Base-by-base conservation (phyloP, 2,888 invertebrate genomes). In the Acleris laterana region DNA sequence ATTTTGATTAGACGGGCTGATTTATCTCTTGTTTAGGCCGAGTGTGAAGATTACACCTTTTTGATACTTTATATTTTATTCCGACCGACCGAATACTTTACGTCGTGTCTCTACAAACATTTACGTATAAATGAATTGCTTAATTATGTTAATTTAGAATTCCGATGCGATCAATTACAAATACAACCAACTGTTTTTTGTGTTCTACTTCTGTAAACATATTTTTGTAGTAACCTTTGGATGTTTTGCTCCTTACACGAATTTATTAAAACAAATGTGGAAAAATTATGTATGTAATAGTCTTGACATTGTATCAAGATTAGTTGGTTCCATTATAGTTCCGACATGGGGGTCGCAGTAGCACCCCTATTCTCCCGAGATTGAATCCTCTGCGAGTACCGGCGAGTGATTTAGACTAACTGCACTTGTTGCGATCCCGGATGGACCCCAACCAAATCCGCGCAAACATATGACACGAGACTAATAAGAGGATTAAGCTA, bases 1-100 rank as follows among this genome's bases (percentile, higher is more conserved):
- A 82, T 90, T 92, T 90, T 91, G 91, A 92, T 92, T 89, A 84
- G 89, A 88, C 86, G 83, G 82, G 83, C 86, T 90, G 92, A 92
- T 91, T 92, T 92, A 92, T 92, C 84, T 87, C 87, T 86, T 89
- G 87, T 90, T 89, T 88, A 85, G 84, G 74, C 75, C 73, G 69
- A 71, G 74, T 78, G 73, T 74, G 65, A 74, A 73, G 83, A 81
- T 77, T 77, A 77, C 70, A 72, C 70, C 68, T 73, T 76, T 71
- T 90, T 90, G 89, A 88, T 88, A 79, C 84, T 87, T 85, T 72
- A 72, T 72, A 71, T 68, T 74, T 70, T 68, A 69, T 57, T 46
- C 49, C 38, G 49, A 51, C 60, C 57, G 64, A 57, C 60, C 57
- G 64, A 60, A 58, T 46, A 62, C 51, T 69, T 56, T 58, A 69